Base-by-base conservation (phyloP, 2,113 vertebrate species). In the Dissostichus mawsoni region DNA sequence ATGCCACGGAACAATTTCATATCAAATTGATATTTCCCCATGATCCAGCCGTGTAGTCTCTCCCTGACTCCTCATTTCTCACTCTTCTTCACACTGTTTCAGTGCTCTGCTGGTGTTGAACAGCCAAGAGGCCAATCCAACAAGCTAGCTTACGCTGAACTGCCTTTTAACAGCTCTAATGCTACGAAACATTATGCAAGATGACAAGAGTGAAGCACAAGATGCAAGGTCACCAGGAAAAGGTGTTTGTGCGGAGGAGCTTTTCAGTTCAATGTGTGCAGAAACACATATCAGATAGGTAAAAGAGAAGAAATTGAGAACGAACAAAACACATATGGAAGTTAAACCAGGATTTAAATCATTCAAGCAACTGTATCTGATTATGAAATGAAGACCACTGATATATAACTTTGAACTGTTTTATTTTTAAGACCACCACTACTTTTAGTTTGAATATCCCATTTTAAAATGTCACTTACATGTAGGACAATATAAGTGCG, bases 1-100 rank as follows among this genome's bases (percentile, higher is more conserved):
- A 89, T 69, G 89, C 89, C 88, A 89, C 78, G 76, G 82, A 84
- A 52, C 14, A 20, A 74, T 66, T 83, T 82, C 62, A 65, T 69
- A 74, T 76, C 79, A 80, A 79, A 74, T 47, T 25, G 76, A 84
- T 66, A n/a, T 76, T 77, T 72, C 29, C 51, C 48, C 48, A 36
- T 53, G 23, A 75, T 74, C 70, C 78, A 11, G 33, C 47, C 61
- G 47, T 73, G 61, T 57, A 2, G 50, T 58, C 70, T 69, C 71
- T 73, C 47, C 33, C 63, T 1, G 41, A 77, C 10, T 47, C 59
- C 52, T 45, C 77, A 71, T 75, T 44, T 29, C 66, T 76, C 66
- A 5, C 64, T 76, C 1, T 58, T 70, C 74, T 87, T 67, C 25
- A 20, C 36, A 66, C 29, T 61, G 11, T 67, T 53, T 29, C 4